A percentile compares a stretch with the other conserved stretches of the same genome.
Evolutionary conservation across 1,140 invertebrate genomes (phyloP).

Genomic region (Drosophila sproati): DNA sequence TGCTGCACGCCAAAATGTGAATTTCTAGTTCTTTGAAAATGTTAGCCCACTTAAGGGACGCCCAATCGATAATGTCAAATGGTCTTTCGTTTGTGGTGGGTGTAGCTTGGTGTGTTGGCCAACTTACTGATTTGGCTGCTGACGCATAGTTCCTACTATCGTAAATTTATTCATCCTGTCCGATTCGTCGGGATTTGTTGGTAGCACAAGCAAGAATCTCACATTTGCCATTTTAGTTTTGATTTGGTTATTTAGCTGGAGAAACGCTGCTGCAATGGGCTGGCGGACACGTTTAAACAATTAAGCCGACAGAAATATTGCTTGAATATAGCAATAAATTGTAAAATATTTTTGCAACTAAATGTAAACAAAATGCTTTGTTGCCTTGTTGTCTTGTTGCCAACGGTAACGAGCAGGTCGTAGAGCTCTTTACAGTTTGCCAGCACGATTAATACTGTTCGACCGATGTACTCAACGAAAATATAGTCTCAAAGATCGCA

Average conservation of each 20-base stretch:
- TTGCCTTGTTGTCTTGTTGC: conserved; percentile 7
- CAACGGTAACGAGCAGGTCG: conserved; percentile 39
- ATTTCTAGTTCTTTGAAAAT: conserved; percentile 17
- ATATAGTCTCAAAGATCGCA: conserved; percentile 45
- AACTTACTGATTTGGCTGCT: conserved; percentile 60
- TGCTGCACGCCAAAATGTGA: conserved; percentile 50
- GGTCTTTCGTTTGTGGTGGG: neutral
- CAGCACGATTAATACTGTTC: conserved; percentile 50
- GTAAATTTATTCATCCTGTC: conserved; percentile 45
- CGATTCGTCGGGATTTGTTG: conserved; percentile 36
- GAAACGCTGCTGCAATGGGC: neutral
- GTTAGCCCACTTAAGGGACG: neutral
- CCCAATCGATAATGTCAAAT: conserved; percentile 55
- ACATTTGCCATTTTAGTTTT: conserved; percentile 54
- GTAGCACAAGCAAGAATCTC: conserved; percentile 53
- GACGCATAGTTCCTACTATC: conserved; percentile 38
- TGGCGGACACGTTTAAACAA: conserved; percentile 5
- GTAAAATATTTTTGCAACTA: conserved; percentile 15
- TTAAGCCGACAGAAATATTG: conserved; percentile 6
- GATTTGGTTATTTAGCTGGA: conserved; percentile 1
- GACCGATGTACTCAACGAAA: conserved; percentile 35
- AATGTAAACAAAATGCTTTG: conserved; percentile 24
- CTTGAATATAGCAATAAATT: neutral
- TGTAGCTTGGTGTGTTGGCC: conserved; percentile 1
- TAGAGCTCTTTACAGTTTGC: conserved; percentile 46